Evolutionary conservation across 2,888 invertebrate species (phyloP), one percentile per base, ranked within the genome.

Genomic region (Nemapogon koenigi): DNA sequence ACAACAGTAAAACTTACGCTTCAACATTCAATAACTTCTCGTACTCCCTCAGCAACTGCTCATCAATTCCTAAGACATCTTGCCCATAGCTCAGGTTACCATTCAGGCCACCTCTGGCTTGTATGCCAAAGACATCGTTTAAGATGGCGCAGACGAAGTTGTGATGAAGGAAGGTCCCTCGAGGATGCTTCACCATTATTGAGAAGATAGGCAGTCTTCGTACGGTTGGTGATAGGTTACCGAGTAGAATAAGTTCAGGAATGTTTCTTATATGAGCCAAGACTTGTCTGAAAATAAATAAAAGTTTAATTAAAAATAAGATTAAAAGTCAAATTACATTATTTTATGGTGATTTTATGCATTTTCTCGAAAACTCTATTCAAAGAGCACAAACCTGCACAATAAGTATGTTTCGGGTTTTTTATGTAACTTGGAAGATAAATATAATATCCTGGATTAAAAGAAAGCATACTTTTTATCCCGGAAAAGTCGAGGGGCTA

Each of bases 71-170:
- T 39, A 95, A 75, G 13, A 94, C 73, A 64, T 91, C 90, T 62
- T 91, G 88, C 2, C 91, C 91, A 57, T 94, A 94, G 38, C 90
- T 88, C 37, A 91, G 86, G 32, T 92, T 90, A 63, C 93, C 93
- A 11, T 88, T 87, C 51, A 89, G 83, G 0, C 90, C 91, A 1
- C 90, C 88, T 43, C 90, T 79, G 0, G 89, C 89, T 67, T 94
- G 94, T 38, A 96, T 91, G 0, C 95, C 95, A 60, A 94, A 95
- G 16, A 96, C 86, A 55, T 96, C 94, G 57, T 94, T 95, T 30
- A 96, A 81, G 14, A 95, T 83, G 7, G 91, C 89, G 49, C 89
- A 89, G 7, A 95, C 87, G 71, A 90, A 87, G 68, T 94, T 94
- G 64, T 94, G 91, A 62, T 95, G 95, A 2, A 94, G 83, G 59